Base-by-base conservation (phyloP, 1,140 invertebrate genomes). In the Diachasmimorpha longicaudata region DNA sequence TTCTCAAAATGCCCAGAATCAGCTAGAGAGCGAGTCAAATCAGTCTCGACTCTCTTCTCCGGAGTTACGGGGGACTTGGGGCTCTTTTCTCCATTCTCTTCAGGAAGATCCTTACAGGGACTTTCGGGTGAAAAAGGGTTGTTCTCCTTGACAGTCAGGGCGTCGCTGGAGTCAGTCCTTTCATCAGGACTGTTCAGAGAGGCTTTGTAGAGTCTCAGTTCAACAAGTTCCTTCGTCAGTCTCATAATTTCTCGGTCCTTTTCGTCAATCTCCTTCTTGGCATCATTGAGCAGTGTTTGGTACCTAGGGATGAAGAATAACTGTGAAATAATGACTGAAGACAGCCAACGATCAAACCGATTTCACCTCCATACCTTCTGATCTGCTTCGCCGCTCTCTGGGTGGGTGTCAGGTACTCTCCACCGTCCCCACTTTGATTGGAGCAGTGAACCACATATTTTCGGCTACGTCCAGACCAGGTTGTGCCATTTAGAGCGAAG, bases 1-100 rank as follows among this genome's bases (percentile, higher is more conserved):
- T 96, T 95, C 85, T 96, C 95, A 87, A 94, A 96, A 87, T 96
- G 94, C 9, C 95, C 95, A 4, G 95, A 96, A 87, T 96, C 95
- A 16, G 94, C 93, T 80, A 95, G 92, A 3, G 95, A 96, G 46
- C 83, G 77, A 0, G 83, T 77, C 11, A 83, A 46, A 55, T 85
- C 83, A 13, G 71, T 31, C 9, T 52, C 67, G 10, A 42, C 19
- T 19, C 19, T 71, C 69, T 84, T 85, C 16, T 86, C 84, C 2
- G 82, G 81, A 4, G 79, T 83, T 23, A 71, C 76, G 0, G 81
- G 80, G 58, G 76, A 81, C 0, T 37, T 68, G 11, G 13, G n/a
- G n/a, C 31, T 14, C 9, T 66, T 66, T 2, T 77, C 16, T 5
- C 48, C 37, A 4, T 71, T 77, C 23, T 85, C 85, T 8, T 83